Conservation (phyloP, 1,140 invertebrate species). For the Drosophila pseudoananassae region DNA sequence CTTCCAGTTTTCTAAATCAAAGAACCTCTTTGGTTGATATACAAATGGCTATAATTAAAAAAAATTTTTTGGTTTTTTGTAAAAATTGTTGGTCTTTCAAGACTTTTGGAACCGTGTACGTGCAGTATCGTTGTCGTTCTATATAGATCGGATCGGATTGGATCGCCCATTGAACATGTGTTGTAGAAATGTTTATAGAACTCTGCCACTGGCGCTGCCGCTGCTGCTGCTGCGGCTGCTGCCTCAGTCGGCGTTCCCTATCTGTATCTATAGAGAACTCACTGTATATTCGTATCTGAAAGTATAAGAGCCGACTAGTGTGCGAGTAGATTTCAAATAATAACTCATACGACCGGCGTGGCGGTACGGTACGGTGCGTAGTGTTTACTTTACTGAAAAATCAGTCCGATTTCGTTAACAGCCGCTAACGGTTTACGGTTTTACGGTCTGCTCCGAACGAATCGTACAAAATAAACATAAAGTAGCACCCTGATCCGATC, state of each 20-base stretch:
- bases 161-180: conserved; percentile 33
- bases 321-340: conserved; percentile 64
- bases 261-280: conserved; percentile 30
- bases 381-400: conserved; percentile 69
- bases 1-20: neutral
- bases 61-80: neutral
- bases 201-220: conserved; percentile 4
- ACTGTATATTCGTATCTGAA: conserved; percentile 27
- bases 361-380: conserved; percentile 51
- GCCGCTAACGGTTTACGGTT: conserved; percentile 80
- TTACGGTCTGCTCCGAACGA: conserved; percentile 51
- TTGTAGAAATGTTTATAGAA: conserved; percentile 34
- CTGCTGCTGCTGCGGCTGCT: conserved; percentile 1
- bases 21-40: neutral
- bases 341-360: conserved; percentile 76
- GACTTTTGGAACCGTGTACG: neutral
- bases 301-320: conserved; percentile 26
- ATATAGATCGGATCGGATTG: conserved; percentile 39
- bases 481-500: neutral
- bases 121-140: conserved; percentile 24
- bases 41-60: no score
- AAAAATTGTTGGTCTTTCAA: neutral
- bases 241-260: neutral
- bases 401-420: conserved; percentile 78
- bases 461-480: conserved; percentile 8